Base-by-base conservation (phyloP, 2,888 invertebrate species). In the Barypeithes pellucidus region DNA sequence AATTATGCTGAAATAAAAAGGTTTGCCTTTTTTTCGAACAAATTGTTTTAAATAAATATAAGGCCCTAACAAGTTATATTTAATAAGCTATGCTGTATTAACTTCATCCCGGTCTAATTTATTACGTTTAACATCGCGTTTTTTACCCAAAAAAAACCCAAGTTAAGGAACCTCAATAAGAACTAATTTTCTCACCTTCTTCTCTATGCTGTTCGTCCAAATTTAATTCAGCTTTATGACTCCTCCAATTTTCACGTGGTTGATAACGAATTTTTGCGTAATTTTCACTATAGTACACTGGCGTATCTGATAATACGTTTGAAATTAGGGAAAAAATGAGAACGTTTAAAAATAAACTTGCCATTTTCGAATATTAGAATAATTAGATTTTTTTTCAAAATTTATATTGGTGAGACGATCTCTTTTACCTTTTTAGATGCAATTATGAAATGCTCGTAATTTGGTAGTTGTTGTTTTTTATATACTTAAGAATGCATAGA, bases 211-310 rank as follows among this genome's bases (percentile, higher is more conserved):
- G 7, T 65, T 65, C 36, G 20, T 65, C 52, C 65, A 65, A 52
- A 36, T 65, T 65, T 50, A 65, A 65, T 65, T 65, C 65, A 4
- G 65, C 65, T 50, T 65, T 65, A 50, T 18, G 12, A 57, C 33
- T 57, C 9, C 11, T 11, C 12, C 14, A 12, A 65, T 52, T 50
- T 47, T 52, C 52, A 36, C 33, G 33, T 8, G 65, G 65, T 33
- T 65, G 65, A 36, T 50, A 65, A 20, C 65, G 43, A 36, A 65
- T 36, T 65, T 65, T 47, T 22, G 65, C 65, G 65, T 65, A 65
- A 50, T 65, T 29, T 65, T 7, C 65, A 50, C 65, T 65, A 36
- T 36, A n/a, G n/a, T n/a, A 65, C 16, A 36, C 36, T 14, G 65
- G 65, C 50, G 50, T 16, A n/a, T 36, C 33, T 12, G 52, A 47